A percentile compares a stretch with the other conserved stretches of the same genome.
phyloP scores from a whole-genome alignment of 2,797 vertebrate species.

The Sebastes itinus region DNA sequence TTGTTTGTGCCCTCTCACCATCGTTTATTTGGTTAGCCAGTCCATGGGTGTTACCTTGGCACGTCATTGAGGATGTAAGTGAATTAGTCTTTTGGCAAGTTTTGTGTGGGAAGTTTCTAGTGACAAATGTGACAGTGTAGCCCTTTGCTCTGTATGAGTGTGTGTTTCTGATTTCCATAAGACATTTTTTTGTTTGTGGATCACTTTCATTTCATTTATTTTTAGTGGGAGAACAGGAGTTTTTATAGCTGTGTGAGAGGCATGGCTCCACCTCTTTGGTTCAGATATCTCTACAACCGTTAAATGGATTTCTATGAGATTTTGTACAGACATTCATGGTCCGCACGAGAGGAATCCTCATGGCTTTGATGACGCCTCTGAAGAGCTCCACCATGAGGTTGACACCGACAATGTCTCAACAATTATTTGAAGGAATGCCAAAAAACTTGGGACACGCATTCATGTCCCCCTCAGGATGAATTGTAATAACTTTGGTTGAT shows the following conservation, averaged over 20 bases:
- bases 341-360: neutral
- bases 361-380: neutral
- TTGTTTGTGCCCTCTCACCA: slow-evolving; percentile 51
- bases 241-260: neutral
- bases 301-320: neutral
- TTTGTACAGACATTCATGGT: neutral
- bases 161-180: neutral
- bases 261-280: neutral
- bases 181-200: neutral
- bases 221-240: neutral
- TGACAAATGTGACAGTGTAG: neutral
- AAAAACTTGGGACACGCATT: too few species aligned
- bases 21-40: slow-evolving; percentile 55
- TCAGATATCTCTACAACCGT: neutral
- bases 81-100: slow-evolving; percentile 56
- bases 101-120: slow-evolving; percentile 6
- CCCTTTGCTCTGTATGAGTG: neutral
- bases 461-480: too few species aligned
- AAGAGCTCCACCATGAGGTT: neutral
- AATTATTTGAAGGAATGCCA: too few species aligned
- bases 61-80: slow-evolving; percentile 40
- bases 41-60: slow-evolving; percentile 53
- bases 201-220: neutral
- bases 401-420: too few species aligned
- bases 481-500: neutral